Conservation (phyloP, 2,888 invertebrate genomes). For the Hydroisotoma schaefferi region DNA sequence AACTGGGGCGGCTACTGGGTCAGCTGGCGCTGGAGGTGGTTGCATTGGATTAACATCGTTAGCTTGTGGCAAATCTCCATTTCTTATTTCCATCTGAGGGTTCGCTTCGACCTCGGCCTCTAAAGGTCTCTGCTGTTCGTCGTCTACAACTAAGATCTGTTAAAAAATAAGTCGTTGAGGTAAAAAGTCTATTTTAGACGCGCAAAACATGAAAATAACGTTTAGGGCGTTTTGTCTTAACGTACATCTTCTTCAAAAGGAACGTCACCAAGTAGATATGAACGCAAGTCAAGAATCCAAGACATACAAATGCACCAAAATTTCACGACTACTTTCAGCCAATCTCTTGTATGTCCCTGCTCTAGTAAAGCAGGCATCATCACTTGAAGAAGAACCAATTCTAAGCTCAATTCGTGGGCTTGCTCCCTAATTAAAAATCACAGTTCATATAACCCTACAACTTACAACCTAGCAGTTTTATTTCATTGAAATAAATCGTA, state of each 20-base stretch:
- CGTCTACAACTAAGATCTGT: too few species aligned
- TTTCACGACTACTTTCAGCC: slow-evolving; percentile 85
- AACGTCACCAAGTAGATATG: slow-evolving; percentile 80
- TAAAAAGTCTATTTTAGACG: too few species aligned
- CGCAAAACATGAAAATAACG: too few species aligned
- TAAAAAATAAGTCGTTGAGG: too few species aligned
- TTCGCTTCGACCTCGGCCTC: too few species aligned
- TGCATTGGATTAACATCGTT: background rate
- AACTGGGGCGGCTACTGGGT: background rate
- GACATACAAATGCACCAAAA: slow-evolving; percentile 83
- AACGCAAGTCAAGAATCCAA: slow-evolving; percentile 78
- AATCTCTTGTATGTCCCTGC: slow-evolving; percentile 90
- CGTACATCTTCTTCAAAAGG: slow-evolving; percentile 47
- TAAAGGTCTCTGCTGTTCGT: too few species aligned
- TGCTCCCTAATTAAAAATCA: slow-evolving; percentile 51
- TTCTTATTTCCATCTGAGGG: too few species aligned
- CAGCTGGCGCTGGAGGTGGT: background rate
- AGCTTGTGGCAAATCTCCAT: too few species aligned
- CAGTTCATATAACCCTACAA: background rate
- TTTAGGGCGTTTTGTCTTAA: too few species aligned
- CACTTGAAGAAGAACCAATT: slow-evolving; percentile 85
- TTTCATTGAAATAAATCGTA: background rate
- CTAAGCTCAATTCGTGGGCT: slow-evolving; percentile 90
- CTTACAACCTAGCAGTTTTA: background rate
- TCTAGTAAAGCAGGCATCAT: slow-evolving; percentile 93